Base-by-base conservation (phyloP, 2,797 vertebrate species). In the Sphaeramia orbicularis region DNA sequence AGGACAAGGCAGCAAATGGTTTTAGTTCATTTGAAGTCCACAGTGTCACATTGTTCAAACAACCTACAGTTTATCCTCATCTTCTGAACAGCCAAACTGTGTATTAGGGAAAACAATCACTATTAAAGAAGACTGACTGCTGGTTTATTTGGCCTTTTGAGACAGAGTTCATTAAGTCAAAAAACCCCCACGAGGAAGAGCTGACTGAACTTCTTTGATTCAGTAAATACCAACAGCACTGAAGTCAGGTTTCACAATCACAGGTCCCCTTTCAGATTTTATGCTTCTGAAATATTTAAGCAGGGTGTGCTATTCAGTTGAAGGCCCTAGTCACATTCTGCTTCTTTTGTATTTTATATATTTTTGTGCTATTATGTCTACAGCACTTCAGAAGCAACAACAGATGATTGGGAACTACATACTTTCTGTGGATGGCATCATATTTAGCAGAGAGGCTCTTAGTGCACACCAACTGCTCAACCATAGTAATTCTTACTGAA, bases 241-340 rank as follows among this genome's bases (percentile, higher is more conserved):
- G 49, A 60, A 82, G 58, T 43, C 50, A 10, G 61, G 68, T 71
- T 83, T 71, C 53, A 59, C 75, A 58, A 83, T 63, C 32, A 1
- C 45, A 0, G 63, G 51, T 72, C 57, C 40, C 55, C 11, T 66
- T 57, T 63, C 42, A 68, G 45, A 72, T 58, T 76, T 71, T 47
- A 51, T 35, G 49, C 50, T 11, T 18, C 49, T 85, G 55, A 85
- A 84, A 84, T 71, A 81, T 81, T 81, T 52, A 78, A 72, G 67
- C 14, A 76, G 47, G 35, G 73, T 42, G 63, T 42, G 30, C 59
- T 74, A 27, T n/a, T 49, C 6, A 0, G 60, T 56, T 68, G 58
- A 32, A 63, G 42, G 44, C 50, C 51, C 15, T 53, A 14, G 57
- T 11, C 19, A 55, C 32, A 47, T 40, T 68, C 43, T 44, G 48